Percentiles rank a stretch among this genome's conserved stretches.
Conservation (phyloP, 2,888 invertebrate genomes). For the Ochlodes sylvanus region DNA sequence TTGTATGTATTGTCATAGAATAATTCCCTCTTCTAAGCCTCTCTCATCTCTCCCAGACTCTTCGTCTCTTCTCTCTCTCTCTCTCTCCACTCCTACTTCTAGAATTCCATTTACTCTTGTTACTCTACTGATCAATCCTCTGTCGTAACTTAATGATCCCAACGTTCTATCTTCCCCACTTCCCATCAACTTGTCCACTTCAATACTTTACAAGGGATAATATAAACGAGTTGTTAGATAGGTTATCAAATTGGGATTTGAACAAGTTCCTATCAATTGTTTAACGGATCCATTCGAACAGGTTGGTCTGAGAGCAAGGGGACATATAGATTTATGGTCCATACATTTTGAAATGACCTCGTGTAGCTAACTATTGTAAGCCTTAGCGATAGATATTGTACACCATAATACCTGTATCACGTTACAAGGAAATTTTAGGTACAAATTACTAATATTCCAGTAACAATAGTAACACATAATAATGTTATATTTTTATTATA, state of each 20-base stretch:
- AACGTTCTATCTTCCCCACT: background rate
- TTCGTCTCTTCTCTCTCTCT: too few species aligned
- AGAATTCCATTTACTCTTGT: too few species aligned
- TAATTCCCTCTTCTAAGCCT: too few species aligned
- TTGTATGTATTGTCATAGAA: too few species aligned
- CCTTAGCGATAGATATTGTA: background rate
- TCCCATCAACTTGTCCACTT: background rate
- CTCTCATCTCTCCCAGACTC: too few species aligned
- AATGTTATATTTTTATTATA: background rate
- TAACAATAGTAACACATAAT: background rate
- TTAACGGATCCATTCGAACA: background rate
- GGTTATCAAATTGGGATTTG: conserved; percentile 15
- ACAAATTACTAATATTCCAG: conserved; percentile 5
- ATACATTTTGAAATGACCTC: background rate
- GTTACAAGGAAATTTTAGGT: background rate
- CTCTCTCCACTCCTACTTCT: too few species aligned
- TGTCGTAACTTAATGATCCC: background rate
- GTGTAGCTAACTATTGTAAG: background rate
- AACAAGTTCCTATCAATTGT: background rate
- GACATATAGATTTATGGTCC: background rate
- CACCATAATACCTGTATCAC: background rate
- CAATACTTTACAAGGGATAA: background rate
- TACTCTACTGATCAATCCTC: too few species aligned
- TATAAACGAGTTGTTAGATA: conserved; percentile 3
- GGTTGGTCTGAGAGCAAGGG: background rate